These are phyloP conservation scores for Siniperca chuatsi DNA, from an alignment of 2,113 vertebrate species.

Conservation along the genomic window DNA sequence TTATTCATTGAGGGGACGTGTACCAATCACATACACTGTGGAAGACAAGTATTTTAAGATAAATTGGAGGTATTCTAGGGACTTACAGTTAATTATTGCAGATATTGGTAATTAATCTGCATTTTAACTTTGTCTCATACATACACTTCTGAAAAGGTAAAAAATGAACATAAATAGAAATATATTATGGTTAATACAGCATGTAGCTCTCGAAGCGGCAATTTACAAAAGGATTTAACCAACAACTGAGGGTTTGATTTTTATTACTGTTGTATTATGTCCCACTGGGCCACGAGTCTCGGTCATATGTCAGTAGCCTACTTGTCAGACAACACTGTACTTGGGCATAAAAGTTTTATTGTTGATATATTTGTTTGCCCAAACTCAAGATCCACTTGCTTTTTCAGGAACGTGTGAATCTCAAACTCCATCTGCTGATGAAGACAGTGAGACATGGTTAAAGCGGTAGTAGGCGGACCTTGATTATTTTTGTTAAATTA, in stretches of 20 bases:
- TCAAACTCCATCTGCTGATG: background rate
- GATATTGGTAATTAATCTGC: too few relatives aligned
- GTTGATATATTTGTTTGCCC: background rate
- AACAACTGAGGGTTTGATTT: too few relatives aligned
- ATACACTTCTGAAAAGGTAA: background rate
- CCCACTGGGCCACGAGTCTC: too few relatives aligned
- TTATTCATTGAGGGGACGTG: background rate
- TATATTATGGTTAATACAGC: background rate
- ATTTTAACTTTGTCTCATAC: too few relatives aligned
- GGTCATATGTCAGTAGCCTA: too few relatives aligned
- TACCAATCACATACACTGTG: background rate
- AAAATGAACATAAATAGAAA: background rate
- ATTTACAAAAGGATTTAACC: too few relatives aligned
- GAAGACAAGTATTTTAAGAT: background rate
- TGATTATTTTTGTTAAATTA: too few relatives aligned
- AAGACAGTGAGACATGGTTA: background rate
- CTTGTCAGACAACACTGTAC: too few relatives aligned
- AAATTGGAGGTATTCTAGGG: background rate
- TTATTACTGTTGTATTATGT: too few relatives aligned
- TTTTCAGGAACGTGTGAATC: background rate
- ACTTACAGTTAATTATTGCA: too few relatives aligned
- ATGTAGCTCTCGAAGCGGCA: too few relatives aligned
- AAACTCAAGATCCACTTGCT: background rate
- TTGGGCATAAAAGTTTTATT: background rate
- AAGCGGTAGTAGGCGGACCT: too few relatives aligned